Conservation (phyloP, 2,888 invertebrate genomes). For the Tethea ocularis region DNA sequence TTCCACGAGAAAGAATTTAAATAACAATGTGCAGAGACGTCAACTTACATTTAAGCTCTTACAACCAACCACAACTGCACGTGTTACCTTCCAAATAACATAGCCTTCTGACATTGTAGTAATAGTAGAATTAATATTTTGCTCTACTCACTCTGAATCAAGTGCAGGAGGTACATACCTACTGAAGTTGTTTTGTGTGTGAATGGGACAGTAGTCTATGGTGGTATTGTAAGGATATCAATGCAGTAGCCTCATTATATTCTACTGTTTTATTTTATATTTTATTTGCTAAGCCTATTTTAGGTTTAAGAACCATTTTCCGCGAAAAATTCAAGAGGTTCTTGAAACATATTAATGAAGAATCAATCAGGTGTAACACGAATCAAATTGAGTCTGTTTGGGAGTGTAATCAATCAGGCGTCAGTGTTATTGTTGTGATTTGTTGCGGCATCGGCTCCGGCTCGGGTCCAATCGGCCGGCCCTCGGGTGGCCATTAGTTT, state of each 20-base stretch:
- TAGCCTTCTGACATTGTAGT: not conserved
- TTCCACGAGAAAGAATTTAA: not conserved
- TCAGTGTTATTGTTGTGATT: conserved; percentile 78
- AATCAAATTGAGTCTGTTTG: conserved; percentile 63
- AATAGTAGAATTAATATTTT: not conserved
- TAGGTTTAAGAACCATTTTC: not conserved
- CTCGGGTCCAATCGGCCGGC: conserved; percentile 37
- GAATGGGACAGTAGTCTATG: too few species aligned
- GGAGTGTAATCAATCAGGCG: conserved; percentile 70
- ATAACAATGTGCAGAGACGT: not conserved
- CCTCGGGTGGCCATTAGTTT: conserved; percentile 71
- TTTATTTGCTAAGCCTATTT: too few species aligned
- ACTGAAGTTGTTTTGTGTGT: too few species aligned
- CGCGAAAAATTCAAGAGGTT: conserved; percentile 14
- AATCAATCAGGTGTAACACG: conserved; percentile 64
- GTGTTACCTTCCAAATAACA: not conserved
- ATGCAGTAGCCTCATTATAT: too few species aligned
- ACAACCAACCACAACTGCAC: not conserved
- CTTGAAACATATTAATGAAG: conserved; percentile 47
- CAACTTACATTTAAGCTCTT: conserved; percentile 4
- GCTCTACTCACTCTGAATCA: not conserved
- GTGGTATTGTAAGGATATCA: too few species aligned
- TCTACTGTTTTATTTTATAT: too few species aligned
- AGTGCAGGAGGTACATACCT: too few species aligned
- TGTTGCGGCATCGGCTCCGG: conserved; percentile 60